These are phyloP conservation scores for Eurystomus glaucurus DNA, from an alignment of 2,797 vertebrate genomes.

Conservation along the genomic window DNA sequence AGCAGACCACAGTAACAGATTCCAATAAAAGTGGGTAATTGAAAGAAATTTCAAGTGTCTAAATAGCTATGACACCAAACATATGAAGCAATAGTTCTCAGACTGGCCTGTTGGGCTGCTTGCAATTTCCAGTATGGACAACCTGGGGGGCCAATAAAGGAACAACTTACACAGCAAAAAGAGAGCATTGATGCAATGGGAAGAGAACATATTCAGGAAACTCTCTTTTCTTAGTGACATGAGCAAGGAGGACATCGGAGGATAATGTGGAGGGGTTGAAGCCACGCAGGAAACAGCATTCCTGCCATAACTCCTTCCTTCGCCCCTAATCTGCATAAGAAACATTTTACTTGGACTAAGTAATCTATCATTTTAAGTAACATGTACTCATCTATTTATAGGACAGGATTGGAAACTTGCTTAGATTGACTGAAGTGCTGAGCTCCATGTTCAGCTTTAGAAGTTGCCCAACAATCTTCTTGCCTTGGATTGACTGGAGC, in stretches of 20 bases:
- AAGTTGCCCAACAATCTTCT: not conserved
- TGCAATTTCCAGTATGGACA: not conserved
- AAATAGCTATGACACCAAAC: constrained; percentile 51
- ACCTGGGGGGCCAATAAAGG: not conserved
- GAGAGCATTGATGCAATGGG: not conserved
- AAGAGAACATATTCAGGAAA: not conserved
- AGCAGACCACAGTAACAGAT: constrained; percentile 34
- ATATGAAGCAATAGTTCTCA: constrained; percentile 42
- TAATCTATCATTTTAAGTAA: not conserved
- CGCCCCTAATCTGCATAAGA: not conserved
- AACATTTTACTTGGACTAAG: not conserved
- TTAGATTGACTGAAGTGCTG: not conserved
- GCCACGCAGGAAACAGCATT: not conserved
- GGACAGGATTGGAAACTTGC: not conserved
- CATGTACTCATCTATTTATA: not conserved
- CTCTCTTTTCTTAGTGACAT: not conserved
- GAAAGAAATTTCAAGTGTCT: constrained; percentile 62
- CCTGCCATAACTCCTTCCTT: not conserved
- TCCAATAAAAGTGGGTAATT: constrained; percentile 48
- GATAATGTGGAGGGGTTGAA: not conserved
- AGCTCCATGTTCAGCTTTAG: not conserved
- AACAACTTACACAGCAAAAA: not conserved
- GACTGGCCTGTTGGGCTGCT: not conserved
- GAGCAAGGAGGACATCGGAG: not conserved
- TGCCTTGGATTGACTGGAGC: not conserved